phyloP scores from a whole-genome alignment of 2,888 invertebrate genomes.

The Rotaria sp. region DNA sequence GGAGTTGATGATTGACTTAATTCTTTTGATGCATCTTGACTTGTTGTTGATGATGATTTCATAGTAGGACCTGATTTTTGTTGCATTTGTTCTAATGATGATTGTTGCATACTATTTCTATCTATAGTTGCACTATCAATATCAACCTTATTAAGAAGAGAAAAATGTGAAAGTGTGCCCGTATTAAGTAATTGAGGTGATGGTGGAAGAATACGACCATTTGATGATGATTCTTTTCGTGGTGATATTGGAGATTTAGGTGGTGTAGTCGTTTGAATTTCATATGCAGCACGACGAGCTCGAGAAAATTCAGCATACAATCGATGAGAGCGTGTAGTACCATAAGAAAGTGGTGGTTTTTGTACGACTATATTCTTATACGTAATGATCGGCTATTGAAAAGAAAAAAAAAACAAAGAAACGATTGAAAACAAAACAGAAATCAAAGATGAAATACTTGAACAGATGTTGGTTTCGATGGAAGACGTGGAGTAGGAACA shows the following conservation, averaged over 20 bases:
- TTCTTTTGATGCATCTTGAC: neutral
- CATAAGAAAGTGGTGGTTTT: neutral
- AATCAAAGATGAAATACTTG: neutral
- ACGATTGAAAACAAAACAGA: neutral
- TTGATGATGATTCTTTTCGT: neutral
- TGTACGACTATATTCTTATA: neutral
- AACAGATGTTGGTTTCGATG: neutral
- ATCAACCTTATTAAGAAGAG: constrained; percentile 4
- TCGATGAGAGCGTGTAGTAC: neutral
- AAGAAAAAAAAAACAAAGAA: neutral
- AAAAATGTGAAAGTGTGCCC: neutral
- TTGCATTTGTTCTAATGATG: neutral
- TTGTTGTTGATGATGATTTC: constrained; percentile 20
- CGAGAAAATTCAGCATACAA: neutral
- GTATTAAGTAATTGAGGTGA: constrained; percentile 14
- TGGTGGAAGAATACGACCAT: neutral
- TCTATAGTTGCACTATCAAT: neutral
- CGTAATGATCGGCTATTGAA: neutral
- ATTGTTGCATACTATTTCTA: neutral
- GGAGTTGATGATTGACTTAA: neutral
- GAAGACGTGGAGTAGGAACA: neutral
- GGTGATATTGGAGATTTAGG: neutral
- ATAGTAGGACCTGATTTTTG: neutral
- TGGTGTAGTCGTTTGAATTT: neutral
- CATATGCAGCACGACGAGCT: neutral